Conservation (phyloP, 2,888 invertebrate genomes). For the Harpalus rufipes region DNA sequence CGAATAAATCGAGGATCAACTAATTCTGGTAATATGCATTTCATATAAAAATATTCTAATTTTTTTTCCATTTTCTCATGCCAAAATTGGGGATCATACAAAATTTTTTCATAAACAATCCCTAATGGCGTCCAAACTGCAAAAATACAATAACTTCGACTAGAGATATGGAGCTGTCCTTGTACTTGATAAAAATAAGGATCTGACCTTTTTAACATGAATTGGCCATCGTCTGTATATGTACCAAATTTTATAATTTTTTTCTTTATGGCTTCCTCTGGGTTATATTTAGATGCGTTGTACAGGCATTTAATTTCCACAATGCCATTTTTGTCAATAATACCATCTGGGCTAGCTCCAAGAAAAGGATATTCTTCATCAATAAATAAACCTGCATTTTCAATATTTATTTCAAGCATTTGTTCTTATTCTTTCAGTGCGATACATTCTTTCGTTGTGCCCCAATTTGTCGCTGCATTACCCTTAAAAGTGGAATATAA, state of each 20-base stretch:
- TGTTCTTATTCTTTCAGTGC: no score
- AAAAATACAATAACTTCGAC: not conserved
- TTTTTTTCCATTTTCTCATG: no score
- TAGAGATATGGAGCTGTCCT: slow-evolving; percentile 7
- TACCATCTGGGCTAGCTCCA: no score
- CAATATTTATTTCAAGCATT: no score
- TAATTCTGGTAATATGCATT: slow-evolving; percentile 14
- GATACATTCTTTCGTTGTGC: no score
- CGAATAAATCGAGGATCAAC: not conserved
- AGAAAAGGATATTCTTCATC: no score
- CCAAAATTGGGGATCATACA: not conserved
- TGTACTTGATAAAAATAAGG: slow-evolving; percentile 39
- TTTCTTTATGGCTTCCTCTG: slow-evolving; percentile 10
- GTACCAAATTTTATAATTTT: slow-evolving; percentile 1
- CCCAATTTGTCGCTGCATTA: no score
- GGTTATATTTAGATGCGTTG: slow-evolving; percentile 1
- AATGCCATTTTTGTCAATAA: no score
- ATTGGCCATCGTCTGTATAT: not conserved
- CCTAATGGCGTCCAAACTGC: slow-evolving; percentile 8
- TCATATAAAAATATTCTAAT: slow-evolving; percentile 26
- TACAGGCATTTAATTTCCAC: no score
- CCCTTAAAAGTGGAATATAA: no score
- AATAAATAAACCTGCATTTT: no score
- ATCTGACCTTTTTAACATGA: slow-evolving; percentile 8
- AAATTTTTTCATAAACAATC: not conserved